A percentile compares a stretch with the other conserved stretches of the same genome.
Evolutionary conservation across 2,888 invertebrate genomes (phyloP).

Genomic region (Limnephilus rhombicus): DNA sequence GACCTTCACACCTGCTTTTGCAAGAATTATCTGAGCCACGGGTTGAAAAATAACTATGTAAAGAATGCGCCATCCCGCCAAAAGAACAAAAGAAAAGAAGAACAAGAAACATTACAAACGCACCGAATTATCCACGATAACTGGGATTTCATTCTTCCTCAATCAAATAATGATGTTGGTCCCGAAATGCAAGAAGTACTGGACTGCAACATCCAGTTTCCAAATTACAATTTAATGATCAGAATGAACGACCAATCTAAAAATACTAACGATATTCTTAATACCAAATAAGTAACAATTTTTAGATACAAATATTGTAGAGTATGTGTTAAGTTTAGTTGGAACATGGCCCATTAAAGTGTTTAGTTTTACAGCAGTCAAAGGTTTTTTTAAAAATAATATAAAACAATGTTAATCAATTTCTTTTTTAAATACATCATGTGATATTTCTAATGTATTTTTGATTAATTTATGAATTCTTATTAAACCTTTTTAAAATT

Average conservation of each 20-base stretch:
- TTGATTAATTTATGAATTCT: not conserved
- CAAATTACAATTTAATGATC: conserved; percentile 17
- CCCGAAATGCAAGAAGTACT: not conserved
- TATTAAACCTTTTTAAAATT: not conserved
- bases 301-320: not conserved
- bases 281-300: not conserved
- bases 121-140: not conserved
- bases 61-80: not conserved
- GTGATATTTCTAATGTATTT: not conserved
- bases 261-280: not conserved
- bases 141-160: conserved; percentile 27
- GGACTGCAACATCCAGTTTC: conserved; percentile 8
- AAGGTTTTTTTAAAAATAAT: not conserved
- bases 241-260: conserved; percentile 8
- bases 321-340: not conserved
- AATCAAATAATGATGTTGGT: not conserved
- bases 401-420: not conserved
- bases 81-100: not conserved
- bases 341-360: not conserved
- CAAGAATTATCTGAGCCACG: not conserved
- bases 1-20: not conserved
- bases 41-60: not conserved
- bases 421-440: not conserved
- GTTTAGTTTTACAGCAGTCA: not conserved
- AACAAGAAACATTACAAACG: not conserved